Evolutionary conservation across 1,140 invertebrate genomes (phyloP), one percentile per base, ranked within the genome.

Genomic region (Copidosoma floridanum): DNA sequence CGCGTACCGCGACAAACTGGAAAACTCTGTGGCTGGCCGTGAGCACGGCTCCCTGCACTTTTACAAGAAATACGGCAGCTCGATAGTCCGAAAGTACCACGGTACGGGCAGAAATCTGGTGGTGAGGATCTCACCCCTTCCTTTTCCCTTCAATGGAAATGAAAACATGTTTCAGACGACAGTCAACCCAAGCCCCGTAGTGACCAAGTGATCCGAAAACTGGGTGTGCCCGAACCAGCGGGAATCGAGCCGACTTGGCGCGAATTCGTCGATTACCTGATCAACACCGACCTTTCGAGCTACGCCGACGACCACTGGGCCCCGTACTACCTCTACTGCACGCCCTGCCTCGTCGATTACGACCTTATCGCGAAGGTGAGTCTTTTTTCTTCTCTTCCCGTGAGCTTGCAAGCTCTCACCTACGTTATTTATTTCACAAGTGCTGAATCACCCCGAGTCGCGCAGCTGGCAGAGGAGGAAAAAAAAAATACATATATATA

Each of bases 1-100:
- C 10, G 85, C 86, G 0, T 89, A 85, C 69, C 73, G 85, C 51
- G 86, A 88, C 66, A 89, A 89, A 74, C 75, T 88, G 50, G 80
- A 83, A 66, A 82, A 85, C 58, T 73, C 69, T 4, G 78, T 81
- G 2, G 69, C 74, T 37, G 77, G 79, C n/a, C 65, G 70, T 23
- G 77, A 82, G 59, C 81, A 83, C 46, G 82, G 82, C 10, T 81
- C 78, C 16, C 69, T 79, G 35, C 84, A 86, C 68, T 88, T 85
- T 69, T 82, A 85, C 65, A 69, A 78, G 29, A 80, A 81, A 61
- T 87, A 84, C 64, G 85, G 85, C 0, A 58, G 72, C n/a, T 76
- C 77, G 61, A 87, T 87, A 41, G 82, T 87, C 2, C 57, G 70
- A 47, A 82, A 82, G 64, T 85, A 82, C 59, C 69, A 85, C 38